Conservation (phyloP, 2,888 invertebrate genomes). For the Drosophila pseudotalamancana region DNA sequence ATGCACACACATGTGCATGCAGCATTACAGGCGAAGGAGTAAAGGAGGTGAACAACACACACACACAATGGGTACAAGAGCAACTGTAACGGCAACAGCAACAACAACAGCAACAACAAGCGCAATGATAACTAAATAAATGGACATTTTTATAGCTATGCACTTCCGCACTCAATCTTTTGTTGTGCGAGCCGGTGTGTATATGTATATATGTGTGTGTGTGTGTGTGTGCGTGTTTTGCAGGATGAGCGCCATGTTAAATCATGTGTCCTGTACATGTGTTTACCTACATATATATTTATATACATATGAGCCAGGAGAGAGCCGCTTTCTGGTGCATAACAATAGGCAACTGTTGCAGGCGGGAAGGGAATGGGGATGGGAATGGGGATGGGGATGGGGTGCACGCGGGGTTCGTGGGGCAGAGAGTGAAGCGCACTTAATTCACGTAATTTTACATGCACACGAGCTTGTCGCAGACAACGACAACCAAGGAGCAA, state of each 20-base stretch:
- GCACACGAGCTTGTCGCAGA: constrained; percentile 61
- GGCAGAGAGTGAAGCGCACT: constrained; percentile 61
- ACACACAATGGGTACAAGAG: constrained; percentile 42
- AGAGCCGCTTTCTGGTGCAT: constrained; percentile 26
- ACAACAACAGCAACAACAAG: constrained; percentile 51
- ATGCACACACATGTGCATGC: constrained; percentile 38
- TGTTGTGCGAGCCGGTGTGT: constrained; percentile 45
- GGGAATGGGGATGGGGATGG: constrained; percentile 10
- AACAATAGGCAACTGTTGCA: constrained; percentile 55
- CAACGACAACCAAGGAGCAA: constrained; percentile 62
- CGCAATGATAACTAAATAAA: constrained; percentile 78
- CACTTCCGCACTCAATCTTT: constrained; percentile 79
- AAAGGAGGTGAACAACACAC: constrained; percentile 11
- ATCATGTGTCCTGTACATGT: constrained; percentile 68
- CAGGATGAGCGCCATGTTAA: constrained; percentile 73
- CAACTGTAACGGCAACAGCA: constrained; percentile 22
- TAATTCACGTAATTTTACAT: constrained; percentile 80
- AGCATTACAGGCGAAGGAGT: not conserved
- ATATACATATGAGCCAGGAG: constrained; percentile 37
- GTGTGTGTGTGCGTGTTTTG: constrained; percentile 36
- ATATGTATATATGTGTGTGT: constrained; percentile 25
- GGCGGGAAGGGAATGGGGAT: not conserved
- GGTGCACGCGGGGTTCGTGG: constrained; percentile 8
- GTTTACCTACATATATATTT: constrained; percentile 38
- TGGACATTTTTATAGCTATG: constrained; percentile 80